Evolutionary conservation across 2,888 invertebrate genomes (phyloP), one percentile per base, ranked within the genome.

Genomic region (Dicycla oo): DNA sequence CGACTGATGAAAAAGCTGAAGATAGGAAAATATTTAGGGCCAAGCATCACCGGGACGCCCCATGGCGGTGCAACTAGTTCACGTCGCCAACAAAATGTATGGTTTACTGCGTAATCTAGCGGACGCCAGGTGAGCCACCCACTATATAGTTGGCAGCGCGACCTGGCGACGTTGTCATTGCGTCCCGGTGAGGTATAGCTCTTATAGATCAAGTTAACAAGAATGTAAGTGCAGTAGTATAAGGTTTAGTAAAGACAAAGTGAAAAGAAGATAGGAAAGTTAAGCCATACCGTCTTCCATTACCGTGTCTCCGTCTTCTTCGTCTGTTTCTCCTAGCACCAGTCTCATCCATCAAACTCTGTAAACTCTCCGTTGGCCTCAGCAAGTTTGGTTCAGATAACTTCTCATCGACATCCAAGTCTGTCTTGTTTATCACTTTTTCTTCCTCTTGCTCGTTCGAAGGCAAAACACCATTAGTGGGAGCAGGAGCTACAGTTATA

Each of bases 401-500:
- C 69, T 91, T 93, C 0, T 81, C 86, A 54, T 91, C 88, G 58
- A 90, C 70, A 65, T 91, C 92, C 67, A 91, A 86, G 18, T 86
- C 84, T 54, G 91, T 92, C 80, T 92, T 93, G 73, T 91, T 93
- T 30, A 89, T 87, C 7, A 91, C 38, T 80, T 91, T 94, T 64
- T 92, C 93, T 73, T 94, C 94, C 0, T 94, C 93, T 76, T 92
- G 92, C 38, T 94, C 94, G 80, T 92, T 94, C 3, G 93, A 90
- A 34, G 92, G 89, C 63, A 96, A 85, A 66, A 94, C 92, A 15
- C 96, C 96, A 82, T 96, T 96, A 0, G 96, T 96, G 1, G 96
- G 96, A 73, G 96, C 94, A 23, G 96, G 96, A 60, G 93, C 96
- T 11, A 96, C 89, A 7, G 95, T 95, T 38, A 95, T 86, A 75